Percentiles rank a stretch among this genome's conserved stretches.
These are phyloP conservation scores for Cavia aperea DNA, from an alignment of 2,113 vertebrate genomes.

Conservation along the genomic window DNA sequence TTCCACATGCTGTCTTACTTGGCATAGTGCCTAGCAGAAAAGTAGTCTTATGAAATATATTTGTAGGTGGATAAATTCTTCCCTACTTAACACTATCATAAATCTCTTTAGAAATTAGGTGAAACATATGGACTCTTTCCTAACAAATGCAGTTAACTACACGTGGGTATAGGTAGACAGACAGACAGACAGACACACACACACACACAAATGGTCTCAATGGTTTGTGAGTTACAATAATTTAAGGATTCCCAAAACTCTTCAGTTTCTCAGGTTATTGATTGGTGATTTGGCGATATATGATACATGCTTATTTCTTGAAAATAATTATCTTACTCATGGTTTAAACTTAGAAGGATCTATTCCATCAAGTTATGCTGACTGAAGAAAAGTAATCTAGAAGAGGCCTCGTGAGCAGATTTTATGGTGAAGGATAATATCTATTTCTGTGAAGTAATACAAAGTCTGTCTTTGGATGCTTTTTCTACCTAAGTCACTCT, in stretches of 20 bases:
- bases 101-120: conserved; percentile 32
- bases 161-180: background rate
- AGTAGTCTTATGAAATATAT: background rate
- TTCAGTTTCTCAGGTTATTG: background rate
- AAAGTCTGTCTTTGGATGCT: background rate
- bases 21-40: background rate
- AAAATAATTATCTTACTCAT: conserved; percentile 24
- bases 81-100: background rate
- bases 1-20: background rate
- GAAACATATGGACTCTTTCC: background rate
- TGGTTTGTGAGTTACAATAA: background rate
- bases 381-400: conserved; percentile 1
- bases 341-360: conserved; percentile 1
- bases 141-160: conserved; percentile 29
- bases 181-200: background rate
- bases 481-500: conserved; percentile 19
- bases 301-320: background rate
- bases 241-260: background rate
- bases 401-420: background rate
- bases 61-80: conserved; percentile 35
- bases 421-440: conserved; percentile 29
- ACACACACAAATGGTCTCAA: background rate
- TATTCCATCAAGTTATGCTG: conserved; percentile 2
- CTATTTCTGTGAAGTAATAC: background rate
- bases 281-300: background rate